Evolutionary conservation across 2,888 invertebrate genomes (phyloP), one percentile per base, ranked within the genome.

Genomic region (Eristalinus sepulchralis): DNA sequence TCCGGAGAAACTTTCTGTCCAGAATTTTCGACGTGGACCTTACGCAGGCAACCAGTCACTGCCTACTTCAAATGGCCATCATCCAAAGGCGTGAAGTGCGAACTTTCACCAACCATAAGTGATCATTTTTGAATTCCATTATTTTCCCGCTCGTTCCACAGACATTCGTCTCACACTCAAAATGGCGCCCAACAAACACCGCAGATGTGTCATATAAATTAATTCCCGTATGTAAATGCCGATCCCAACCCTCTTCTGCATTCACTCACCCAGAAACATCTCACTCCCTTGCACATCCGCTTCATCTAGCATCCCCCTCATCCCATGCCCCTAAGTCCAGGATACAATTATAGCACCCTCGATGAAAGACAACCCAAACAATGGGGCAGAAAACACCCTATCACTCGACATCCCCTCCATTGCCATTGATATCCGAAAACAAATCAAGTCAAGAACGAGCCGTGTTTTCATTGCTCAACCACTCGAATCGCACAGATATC

Each of bases 401-500:
- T 27, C 2, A 17, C 47, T 47, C 47, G 47, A 47, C 47, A 47
- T 2, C 47, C 39, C 47, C 17, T 17, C 39, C n/a, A 13, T 4
- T 47, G 47, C 47, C 47, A 47, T 47, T 47, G 47, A 47, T 47
- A 47, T 47, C 47, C 47, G 8, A 47, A 47, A 47, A 47, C 47
- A 47, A 47, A 47, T 47, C 47, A 17, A 47, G 47, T 47, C 47
- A 47, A 47, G 47, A 17, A 47, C 47, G n/a, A 6, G n/a, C 73
- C 68, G 64, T 83, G 79, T 83, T 83, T 83, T 78, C 57, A 67
- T 67, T 78, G 78, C 55, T 78, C 72, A 83, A 10, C 67, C 83
- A 83, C 22, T 83, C 78, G 72, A 66, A 39, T 8, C 47, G 47
- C 17, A 17, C 47, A 47, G 47, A 47, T 47, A 47, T 47, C 17